Evolutionary conservation across 1,140 invertebrate genomes (phyloP), one percentile per base, ranked within the genome.

Genomic region (Listronotus bonariensis): DNA sequence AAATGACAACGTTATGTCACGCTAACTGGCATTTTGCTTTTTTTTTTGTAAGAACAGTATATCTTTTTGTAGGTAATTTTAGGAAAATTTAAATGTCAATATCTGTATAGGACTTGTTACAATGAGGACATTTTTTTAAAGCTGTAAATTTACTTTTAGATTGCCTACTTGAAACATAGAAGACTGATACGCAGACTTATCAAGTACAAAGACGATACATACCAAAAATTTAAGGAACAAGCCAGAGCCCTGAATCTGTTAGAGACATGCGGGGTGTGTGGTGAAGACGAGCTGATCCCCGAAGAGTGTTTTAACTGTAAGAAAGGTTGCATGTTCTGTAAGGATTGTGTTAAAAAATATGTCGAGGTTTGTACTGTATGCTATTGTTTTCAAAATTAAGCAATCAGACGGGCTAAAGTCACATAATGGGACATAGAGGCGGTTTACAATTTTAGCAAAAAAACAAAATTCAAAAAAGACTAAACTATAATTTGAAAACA

Each of bases 271-370:
- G 74, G 76, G 10, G 86, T 85, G 72, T 88, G 87, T 63, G 87
- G 71, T 71, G 82, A 84, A 46, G 81, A 86, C 49, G 84, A 87
- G 69, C 81, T 84, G 38, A 75, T 88, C 38, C 81, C 83, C 40
- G 83, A 84, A 49, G 86, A 88, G 66, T 82, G 83, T 76, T 76
- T 76, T 3, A 68, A 72, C 0, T 88, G 87, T 71, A 77, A 79
- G 14, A 81, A 83, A 41, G 83, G 81, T 3, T 87, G 88, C 74
- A 41, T 83, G 11, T 87, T 88, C 75, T 88, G 87, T 73, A 81
- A 82, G 54, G 74, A 79, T 0, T 88, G 87, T 71, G 79, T 88
- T 11, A 68, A 77, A 38, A 78, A 72, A 61, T 79, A 80, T 18
- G 79, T 80, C 0, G 82, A 86, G 68, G 74, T 80, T 11, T 78